phyloP scores from a whole-genome alignment of 2,888 invertebrate species.

The Adineta ricciae region DNA sequence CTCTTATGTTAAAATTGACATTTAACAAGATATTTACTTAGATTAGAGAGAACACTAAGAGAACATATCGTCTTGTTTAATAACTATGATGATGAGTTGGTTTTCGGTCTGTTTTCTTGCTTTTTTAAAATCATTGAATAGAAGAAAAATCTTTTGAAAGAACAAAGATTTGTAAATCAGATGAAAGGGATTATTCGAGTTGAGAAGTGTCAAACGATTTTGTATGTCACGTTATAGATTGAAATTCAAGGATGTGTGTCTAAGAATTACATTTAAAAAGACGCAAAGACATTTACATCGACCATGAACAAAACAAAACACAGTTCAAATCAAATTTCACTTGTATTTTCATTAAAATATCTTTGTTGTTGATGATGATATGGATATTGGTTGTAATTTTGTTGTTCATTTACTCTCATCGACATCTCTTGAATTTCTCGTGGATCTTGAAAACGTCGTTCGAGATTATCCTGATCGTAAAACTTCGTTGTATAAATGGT shows the following conservation, averaged over 20 bases:
- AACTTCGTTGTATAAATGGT: neutral
- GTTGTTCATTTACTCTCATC: neutral
- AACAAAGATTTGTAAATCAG: neutral
- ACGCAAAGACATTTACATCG: neutral
- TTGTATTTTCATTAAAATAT: neutral
- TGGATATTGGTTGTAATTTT: neutral
- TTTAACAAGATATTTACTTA: neutral
- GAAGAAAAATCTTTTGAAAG: neutral
- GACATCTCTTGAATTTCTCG: constrained; percentile 3
- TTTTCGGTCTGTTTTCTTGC: too few species aligned
- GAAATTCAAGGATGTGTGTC: neutral
- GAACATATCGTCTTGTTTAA: neutral
- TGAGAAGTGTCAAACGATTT: neutral
- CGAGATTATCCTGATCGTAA: neutral
- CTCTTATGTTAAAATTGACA: neutral
- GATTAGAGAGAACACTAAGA: neutral
- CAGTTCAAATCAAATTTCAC: neutral
- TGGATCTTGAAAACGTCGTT: neutral
- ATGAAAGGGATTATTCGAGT: neutral
- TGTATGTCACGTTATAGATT: neutral
- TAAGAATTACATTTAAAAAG: neutral
- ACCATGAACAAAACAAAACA: neutral
- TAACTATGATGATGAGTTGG: neutral
- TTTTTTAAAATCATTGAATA: neutral
- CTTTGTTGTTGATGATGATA: neutral